Evolutionary conservation across 1,140 invertebrate species (phyloP), one percentile per base, ranked within the genome.

Genomic region (Condylostylus longicornis): DNA sequence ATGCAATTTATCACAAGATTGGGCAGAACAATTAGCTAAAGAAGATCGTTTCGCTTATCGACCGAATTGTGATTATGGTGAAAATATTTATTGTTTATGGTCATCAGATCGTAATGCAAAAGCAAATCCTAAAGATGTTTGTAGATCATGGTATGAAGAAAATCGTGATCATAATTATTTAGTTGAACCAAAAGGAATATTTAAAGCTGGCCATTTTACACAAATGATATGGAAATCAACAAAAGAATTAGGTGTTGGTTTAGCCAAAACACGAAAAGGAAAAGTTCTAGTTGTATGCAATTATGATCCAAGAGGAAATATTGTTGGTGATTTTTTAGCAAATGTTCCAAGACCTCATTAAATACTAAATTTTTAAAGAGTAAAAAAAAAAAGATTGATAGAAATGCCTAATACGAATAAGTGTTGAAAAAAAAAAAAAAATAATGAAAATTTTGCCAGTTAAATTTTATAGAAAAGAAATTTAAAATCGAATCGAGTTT

Each of bases 11-110:
- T 62, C 77, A 33, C 71, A 79, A 57, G 70, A 74, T 55, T 88
- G 83, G 82, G 84, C 84, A 1, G 69, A 77, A 20, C 74, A 75
- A 25, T 64, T 88, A 32, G 76, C 82, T 1, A 69, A 68, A 44
- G 74, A 69, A 38, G 74, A 81, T 42, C 67, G 63, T 39, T 70
- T 89, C 49, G 61, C 51, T 53, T 76, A 62, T 58, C 74, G 58
- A 62, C 65, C 60, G 50, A 73, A 48, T 67, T 75, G 54, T 69
- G 72, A 38, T 64, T 69, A 67, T 38, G 68, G 68, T 20, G 68
- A 70, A 48, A 66, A 63, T 39, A 55, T 70, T 38, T 82, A 78
- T 48, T 74, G 71, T 27, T 70, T 75, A 41, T 80, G 75, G 62
- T 74, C 76, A 33, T 72, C 74, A 18, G 74, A 79, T 51, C 70